phyloP scores from a whole-genome alignment of 2,888 invertebrate genomes.

The Mayetiola destructor region DNA sequence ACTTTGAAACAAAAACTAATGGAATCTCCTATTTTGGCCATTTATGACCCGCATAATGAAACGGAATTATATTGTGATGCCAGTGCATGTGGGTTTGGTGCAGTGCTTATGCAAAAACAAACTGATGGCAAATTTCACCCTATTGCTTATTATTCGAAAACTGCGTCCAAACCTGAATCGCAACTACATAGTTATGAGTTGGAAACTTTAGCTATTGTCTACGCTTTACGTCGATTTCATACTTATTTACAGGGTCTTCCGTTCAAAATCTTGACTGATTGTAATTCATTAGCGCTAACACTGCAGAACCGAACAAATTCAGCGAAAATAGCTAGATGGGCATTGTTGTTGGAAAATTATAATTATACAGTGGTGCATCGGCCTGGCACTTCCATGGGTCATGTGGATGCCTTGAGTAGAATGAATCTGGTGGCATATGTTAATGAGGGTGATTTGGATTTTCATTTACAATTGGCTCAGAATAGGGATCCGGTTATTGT shows the following conservation, averaged over 20 bases:
- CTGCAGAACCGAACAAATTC: constrained; percentile 19
- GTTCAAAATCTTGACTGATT: constrained; percentile 25
- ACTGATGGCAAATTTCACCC: constrained; percentile 22
- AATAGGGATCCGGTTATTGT: neutral
- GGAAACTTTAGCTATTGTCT: constrained; percentile 23
- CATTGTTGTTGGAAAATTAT: constrained; percentile 19
- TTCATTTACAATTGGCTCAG: neutral
- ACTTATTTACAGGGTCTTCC: constrained; percentile 21
- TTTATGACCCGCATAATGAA: constrained; percentile 21
- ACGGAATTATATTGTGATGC: constrained; percentile 26
- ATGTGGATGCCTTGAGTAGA: neutral
- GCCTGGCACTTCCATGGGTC: neutral
- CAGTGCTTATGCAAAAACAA: constrained; percentile 21
- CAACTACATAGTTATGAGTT: constrained; percentile 25
- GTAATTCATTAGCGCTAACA: constrained; percentile 20
- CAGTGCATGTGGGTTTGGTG: constrained; percentile 21
- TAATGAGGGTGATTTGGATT: neutral
- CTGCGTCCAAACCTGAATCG: constrained; percentile 21
- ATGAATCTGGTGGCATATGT: neutral
- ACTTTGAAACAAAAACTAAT: constrained; percentile 19
- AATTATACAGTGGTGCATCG: constrained; percentile 21
- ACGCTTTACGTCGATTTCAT: constrained; percentile 20
- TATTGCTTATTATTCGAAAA: constrained; percentile 24
- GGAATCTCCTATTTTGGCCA: constrained; percentile 18
- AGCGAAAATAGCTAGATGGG: constrained; percentile 21